Evolutionary conservation across 2,113 vertebrate genomes (phyloP).

Genomic region (Apteryx mantelli): DNA sequence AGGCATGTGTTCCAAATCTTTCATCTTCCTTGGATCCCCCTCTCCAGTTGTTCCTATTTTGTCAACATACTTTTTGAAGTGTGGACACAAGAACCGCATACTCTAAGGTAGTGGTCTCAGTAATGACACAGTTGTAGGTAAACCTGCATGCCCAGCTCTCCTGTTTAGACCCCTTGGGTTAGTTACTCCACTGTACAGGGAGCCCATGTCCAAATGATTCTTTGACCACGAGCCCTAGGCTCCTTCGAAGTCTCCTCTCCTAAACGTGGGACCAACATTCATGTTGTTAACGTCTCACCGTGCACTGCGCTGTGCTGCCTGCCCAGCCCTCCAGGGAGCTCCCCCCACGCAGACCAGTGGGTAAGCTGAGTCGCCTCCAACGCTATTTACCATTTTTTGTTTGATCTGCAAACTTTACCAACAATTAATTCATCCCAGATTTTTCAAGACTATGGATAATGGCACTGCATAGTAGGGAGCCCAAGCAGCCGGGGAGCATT

Average conservation of each 20-base stretch:
- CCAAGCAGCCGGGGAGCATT: neutral
- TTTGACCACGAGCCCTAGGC: neutral
- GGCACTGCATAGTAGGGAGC: neutral
- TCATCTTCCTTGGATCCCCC: neutral
- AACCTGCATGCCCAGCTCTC: rapidly evolving
- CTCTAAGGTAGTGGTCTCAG: neutral
- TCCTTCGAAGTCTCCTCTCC: neutral
- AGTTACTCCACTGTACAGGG: rapidly evolving
- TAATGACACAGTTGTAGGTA: neutral
- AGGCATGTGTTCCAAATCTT: neutral
- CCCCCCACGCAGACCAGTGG: neutral
- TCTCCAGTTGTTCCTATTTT: neutral
- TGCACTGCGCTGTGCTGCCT: neutral
- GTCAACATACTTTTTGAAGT: neutral
- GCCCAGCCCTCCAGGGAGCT: neutral
- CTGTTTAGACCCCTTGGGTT: neutral
- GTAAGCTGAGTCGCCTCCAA: neutral
- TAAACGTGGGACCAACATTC: neutral
- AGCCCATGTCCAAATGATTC: neutral
- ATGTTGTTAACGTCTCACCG: neutral
- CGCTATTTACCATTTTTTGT: neutral
- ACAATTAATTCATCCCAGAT: neutral
- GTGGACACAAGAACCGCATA: neutral
- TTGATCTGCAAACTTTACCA: neutral
- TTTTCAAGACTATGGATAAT: neutral